Base-by-base conservation (phyloP, 2,888 invertebrate species). In the Euzetes globulus region DNA sequence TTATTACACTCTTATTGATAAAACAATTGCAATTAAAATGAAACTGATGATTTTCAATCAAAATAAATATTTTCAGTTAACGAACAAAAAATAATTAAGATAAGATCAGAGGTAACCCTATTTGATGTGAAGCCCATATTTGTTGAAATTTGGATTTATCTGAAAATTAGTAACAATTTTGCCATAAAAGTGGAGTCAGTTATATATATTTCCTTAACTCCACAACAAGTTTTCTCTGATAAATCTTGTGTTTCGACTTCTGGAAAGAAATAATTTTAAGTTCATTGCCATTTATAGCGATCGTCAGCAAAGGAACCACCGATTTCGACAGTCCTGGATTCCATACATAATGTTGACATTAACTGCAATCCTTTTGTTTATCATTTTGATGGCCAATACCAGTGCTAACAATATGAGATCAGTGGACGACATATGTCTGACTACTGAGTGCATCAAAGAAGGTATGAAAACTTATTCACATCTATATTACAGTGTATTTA, bases 381-480 rank as follows among this genome's bases (percentile, higher is more conserved):
- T 72, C 25, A 55, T 63, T 37, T 71, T 74, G 55, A 71, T 50
- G 37, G 71, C 58, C 71, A 74, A 72, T 17, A 55, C 71, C n/a
- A 52, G n/a, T 4, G 58, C 45, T 19, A 22, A 60, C 33, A 71
- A 25, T 58, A 33, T 29, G 11, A 25, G 33, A 37, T 6, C 27
- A 37, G 5, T 41, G 1, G 47, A 37, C 22, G 19, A 70, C 22
- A 22, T 70, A 9, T 70, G 70, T 17, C 41, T 70, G 3, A 70
- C 70, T 1, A 22, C 22, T 25, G 70, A 70, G 3, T 70, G 70
- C 17, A 70, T 70, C 6, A 70, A 70, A 45, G 70, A 70, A 70
- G 70, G 70, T 70, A 70, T 25, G 47, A 45, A 70, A 1, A 58
- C 15, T 52, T 55, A 52, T 52, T 52, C 5, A 17, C 19, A 11